These are phyloP conservation scores for Mirounga angustirostris DNA, from an alignment of 2,113 vertebrate species.

Conservation along the genomic window DNA sequence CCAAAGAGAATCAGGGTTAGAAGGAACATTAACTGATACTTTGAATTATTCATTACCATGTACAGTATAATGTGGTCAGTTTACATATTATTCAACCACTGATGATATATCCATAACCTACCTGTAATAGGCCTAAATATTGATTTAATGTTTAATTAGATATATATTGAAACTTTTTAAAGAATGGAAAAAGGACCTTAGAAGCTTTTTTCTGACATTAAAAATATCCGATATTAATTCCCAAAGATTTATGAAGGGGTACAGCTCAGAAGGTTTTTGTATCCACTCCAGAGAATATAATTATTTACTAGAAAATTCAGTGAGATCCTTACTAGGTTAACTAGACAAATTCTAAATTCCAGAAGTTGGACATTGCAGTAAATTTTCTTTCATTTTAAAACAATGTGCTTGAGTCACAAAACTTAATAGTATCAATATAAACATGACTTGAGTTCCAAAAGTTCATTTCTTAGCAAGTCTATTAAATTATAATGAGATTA, in stretches of 20 bases:
- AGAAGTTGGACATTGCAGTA: neutral
- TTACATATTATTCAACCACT: slow-evolving; percentile 50
- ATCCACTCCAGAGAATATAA: slow-evolving; percentile 26
- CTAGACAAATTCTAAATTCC: slow-evolving; percentile 49
- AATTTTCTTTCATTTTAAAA: slow-evolving; percentile 5
- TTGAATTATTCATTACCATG: slow-evolving; percentile 52
- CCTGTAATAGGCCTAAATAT: neutral
- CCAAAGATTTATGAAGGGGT: slow-evolving; percentile 28
- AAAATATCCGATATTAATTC: slow-evolving; percentile 40
- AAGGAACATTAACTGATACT: neutral
- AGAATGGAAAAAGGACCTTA: neutral
- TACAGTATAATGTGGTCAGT: slow-evolving; percentile 32
- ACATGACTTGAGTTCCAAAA: neutral
- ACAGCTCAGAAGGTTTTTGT: neutral
- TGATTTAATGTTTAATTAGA: slow-evolving; percentile 48
- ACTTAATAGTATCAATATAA: neutral
- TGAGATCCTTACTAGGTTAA: neutral
- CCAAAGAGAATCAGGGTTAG: neutral
- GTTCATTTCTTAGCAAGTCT: neutral
- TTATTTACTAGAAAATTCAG: slow-evolving; percentile 18
- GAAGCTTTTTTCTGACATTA: neutral
- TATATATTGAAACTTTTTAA: slow-evolving; percentile 53
- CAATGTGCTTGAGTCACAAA: slow-evolving; percentile 22
- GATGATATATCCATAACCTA: slow-evolving; percentile 24
- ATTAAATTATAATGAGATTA: slow-evolving; percentile 18